Evolutionary conservation across 2,888 invertebrate genomes (phyloP), one percentile per base, ranked within the genome.

Genomic region (Hyalella azteca): DNA sequence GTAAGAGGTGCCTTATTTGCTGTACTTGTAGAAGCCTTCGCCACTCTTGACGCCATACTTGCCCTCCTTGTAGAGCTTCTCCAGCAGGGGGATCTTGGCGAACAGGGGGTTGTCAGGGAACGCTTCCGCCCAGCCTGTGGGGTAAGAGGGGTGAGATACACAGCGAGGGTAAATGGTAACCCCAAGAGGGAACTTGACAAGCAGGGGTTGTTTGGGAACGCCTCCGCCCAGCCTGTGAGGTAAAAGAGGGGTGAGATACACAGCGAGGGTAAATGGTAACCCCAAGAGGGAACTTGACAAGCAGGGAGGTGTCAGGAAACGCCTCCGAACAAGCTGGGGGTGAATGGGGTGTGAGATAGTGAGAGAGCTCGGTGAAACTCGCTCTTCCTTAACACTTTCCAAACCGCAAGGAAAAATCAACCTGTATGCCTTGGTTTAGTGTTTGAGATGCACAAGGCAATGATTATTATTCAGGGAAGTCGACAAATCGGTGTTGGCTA

Each of bases 11-110:
- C 29, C 15, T 80, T 80, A 80, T 39, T 83, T 83, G n/a, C 89
- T 91, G 85, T 93, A 94, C 85, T 92, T 92, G 88, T 95, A 95
- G 88, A 94, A 94, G n/a, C 95, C 95, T 88, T 95, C 93, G 0
- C 95, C 95, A 54, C 91, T 89, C 87, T 95, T 95, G 11, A 91
- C 88, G 0, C 95, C 95, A 0, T 93, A 88, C 86, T 91, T 91
- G 19, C 91, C 91, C 81, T 90, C 90, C 22, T 87, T 86, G 5
- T 91, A 90, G 85, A 91, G 86, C 85, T 90, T 89, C 84, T 90
- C 87, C 59, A 91, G 85, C 50, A 89, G 84, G 45, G 87, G 86
- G 82, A 88, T 88, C 5, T 88, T 88, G 78, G 88, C 86, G 87
- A 92, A 93, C n/a, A 91, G 87, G 5, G 91, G 92, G 87, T 92